phyloP scores from a whole-genome alignment of 2,888 invertebrate species.

The Melitaea athalia region DNA sequence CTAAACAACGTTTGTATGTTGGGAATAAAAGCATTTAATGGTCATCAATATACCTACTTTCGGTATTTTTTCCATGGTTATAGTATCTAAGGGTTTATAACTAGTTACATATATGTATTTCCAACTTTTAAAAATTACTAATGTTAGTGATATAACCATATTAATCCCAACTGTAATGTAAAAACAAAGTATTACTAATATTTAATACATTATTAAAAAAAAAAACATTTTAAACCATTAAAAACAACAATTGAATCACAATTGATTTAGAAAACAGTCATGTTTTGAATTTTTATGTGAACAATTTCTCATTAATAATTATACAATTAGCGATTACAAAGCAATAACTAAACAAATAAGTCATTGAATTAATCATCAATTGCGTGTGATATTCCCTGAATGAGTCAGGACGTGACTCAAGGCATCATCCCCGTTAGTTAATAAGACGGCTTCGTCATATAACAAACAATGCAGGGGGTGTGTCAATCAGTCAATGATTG shows the following conservation, averaged over 20 bases:
- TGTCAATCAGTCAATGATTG: slow-evolving; percentile 66
- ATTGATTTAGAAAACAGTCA: slow-evolving; percentile 6
- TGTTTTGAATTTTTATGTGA: slow-evolving; percentile 24
- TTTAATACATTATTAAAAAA: slow-evolving; percentile 2
- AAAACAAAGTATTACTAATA: not conserved
- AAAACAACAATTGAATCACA: slow-evolving; percentile 4
- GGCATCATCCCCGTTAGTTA: slow-evolving; percentile 42
- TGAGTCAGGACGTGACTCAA: slow-evolving; percentile 56
- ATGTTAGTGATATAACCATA: no score
- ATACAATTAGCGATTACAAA: slow-evolving; percentile 36
- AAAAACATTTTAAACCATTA: slow-evolving; percentile 1
- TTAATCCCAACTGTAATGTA: not conserved
- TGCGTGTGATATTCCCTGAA: slow-evolving; percentile 45
- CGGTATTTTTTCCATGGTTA: no score
- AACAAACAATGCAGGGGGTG: slow-evolving; percentile 51
- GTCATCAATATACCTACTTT: no score
- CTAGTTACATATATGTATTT: no score
- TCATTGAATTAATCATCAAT: slow-evolving; percentile 61
- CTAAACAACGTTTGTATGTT: no score
- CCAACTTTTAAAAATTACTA: no score
- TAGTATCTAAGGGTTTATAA: no score
- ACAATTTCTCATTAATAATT: slow-evolving; percentile 28
- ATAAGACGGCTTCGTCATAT: slow-evolving; percentile 42
- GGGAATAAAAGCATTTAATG: no score
- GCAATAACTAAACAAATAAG: slow-evolving; percentile 53